Evolutionary conservation across 1,140 invertebrate genomes (phyloP).

Genomic region (Drosophila ironensis): DNA sequence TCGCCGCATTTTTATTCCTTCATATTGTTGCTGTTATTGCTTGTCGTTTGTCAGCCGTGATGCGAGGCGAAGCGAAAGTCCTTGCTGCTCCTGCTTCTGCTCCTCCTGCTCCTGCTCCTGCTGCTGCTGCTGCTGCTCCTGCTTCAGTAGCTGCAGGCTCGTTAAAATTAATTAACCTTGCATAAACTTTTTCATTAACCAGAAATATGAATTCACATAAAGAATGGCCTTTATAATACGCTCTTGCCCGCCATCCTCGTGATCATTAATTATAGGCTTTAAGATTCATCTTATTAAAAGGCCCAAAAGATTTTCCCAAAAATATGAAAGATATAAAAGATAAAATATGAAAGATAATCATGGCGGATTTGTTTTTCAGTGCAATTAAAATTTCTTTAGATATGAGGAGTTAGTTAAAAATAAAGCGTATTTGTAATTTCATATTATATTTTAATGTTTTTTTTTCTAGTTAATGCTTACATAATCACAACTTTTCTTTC

Average conservation of each 20-base stretch:
- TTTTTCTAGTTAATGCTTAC: too few relatives aligned
- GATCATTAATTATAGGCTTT: slow-evolving; percentile 33
- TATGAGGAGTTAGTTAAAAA: too few relatives aligned
- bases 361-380: too few relatives aligned
- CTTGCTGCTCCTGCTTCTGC: background rate
- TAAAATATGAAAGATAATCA: too few relatives aligned
- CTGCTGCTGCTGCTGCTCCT: background rate
- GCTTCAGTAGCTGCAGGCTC: slow-evolving; percentile 19
- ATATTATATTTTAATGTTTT: too few relatives aligned
- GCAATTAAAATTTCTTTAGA: too few relatives aligned
- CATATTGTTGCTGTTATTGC: slow-evolving; percentile 50
- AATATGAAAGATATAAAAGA: background rate
- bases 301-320: background rate
- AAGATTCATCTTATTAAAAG: background rate
- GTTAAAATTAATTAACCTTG: slow-evolving; percentile 61
- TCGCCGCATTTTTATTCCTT: slow-evolving; percentile 54
- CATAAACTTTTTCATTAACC: slow-evolving; percentile 56
- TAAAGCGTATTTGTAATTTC: too few relatives aligned
- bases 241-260: background rate
- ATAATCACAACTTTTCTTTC: too few relatives aligned
- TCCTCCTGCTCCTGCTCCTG: background rate
- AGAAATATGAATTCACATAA: slow-evolving; percentile 41
- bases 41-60: slow-evolving; percentile 46
- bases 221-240: slow-evolving; percentile 9
- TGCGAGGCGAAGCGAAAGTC: slow-evolving; percentile 3